Base-by-base conservation (phyloP, 1,140 invertebrate genomes). In the Calosoma granatense region DNA sequence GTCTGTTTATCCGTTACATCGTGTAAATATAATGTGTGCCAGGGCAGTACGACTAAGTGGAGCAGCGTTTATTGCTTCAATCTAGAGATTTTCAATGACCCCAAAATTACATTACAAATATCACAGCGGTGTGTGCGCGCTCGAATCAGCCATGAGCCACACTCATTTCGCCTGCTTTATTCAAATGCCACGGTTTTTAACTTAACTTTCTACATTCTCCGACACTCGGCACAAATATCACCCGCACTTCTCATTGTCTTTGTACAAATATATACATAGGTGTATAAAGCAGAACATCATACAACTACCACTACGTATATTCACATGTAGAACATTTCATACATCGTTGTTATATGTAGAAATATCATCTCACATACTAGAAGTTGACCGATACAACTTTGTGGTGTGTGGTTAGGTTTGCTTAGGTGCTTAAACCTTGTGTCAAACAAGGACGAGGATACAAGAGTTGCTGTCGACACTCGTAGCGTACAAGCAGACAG, bases 71-170 rank as follows among this genome's bases (percentile, higher is more conserved):
- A 23, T 54, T 54, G 53, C 22, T 26, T 23, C 22, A 54, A 23
- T 26, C 20, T 54, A 54, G 6, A 26, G 21, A 26, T 54, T 54
- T 54, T 54, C 53, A 54, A 54, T 54, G 53, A 54, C 53, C 53
- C 53, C 53, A 54, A 54, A 54, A 54, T 54, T 26, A 53, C 20
- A 53, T 53, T 53, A 53, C 53, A 54, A 54, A 54, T 54, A 54
- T 54, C 53, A 54, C 4, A 6, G 43, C 19, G 19, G 12, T 6
- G 19, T 17, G 19, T 19, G n/a, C n/a, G 26, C 26, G 19, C 43
- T 14, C 17, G 43, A 20, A 14, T 9, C 30, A 36, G n/a, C 43
- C 43, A 51, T 51, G 43, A 51, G 43, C 43, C 30, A 36, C 30
- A 9, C 9, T 4, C 19, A 17, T 15, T 15, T 15, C 43, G 43